phyloP scores from a whole-genome alignment of 2,888 invertebrate species.

The Acleris literana region DNA sequence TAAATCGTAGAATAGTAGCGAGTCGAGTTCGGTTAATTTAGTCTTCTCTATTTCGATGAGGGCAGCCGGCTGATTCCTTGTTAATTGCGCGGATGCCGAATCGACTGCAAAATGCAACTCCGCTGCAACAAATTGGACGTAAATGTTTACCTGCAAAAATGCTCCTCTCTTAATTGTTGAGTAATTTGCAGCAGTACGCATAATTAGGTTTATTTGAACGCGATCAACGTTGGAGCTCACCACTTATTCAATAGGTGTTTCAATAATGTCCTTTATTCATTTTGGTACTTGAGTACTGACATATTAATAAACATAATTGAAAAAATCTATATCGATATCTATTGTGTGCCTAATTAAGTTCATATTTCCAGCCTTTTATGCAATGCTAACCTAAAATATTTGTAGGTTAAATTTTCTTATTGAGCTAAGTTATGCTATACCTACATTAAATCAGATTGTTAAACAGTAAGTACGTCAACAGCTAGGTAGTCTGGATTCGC shows the following conservation, averaged over 20 bases:
- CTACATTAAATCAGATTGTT: too few species aligned
- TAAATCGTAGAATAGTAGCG: slow-evolving; percentile 12
- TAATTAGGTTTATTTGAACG: slow-evolving; percentile 19
- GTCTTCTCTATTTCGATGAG: slow-evolving; percentile 69
- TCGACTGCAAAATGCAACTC: slow-evolving; percentile 46
- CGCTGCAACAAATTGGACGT: slow-evolving; percentile 52
- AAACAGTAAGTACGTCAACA: too few species aligned
- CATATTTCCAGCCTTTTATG: too few species aligned
- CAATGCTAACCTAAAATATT: too few species aligned
- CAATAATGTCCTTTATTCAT: not conserved
- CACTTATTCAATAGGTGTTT: not conserved
- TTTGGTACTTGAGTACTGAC: too few species aligned
- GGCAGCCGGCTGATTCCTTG: slow-evolving; percentile 65
- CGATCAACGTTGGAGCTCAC: not conserved
- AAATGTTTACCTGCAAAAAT: slow-evolving; percentile 67
- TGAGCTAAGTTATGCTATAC: too few species aligned
- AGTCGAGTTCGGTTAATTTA: slow-evolving; percentile 56
- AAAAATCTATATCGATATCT: too few species aligned
- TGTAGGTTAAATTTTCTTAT: too few species aligned
- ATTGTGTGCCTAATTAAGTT: too few species aligned
- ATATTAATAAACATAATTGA: too few species aligned
- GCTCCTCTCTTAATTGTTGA: slow-evolving; percentile 69
- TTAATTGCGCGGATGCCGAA: slow-evolving; percentile 68
- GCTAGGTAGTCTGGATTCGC: too few species aligned
- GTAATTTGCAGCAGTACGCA: slow-evolving; percentile 51